These are phyloP conservation scores for Sebastes cheni DNA, from an alignment of 2,797 vertebrate genomes.

Conservation along the genomic window DNA sequence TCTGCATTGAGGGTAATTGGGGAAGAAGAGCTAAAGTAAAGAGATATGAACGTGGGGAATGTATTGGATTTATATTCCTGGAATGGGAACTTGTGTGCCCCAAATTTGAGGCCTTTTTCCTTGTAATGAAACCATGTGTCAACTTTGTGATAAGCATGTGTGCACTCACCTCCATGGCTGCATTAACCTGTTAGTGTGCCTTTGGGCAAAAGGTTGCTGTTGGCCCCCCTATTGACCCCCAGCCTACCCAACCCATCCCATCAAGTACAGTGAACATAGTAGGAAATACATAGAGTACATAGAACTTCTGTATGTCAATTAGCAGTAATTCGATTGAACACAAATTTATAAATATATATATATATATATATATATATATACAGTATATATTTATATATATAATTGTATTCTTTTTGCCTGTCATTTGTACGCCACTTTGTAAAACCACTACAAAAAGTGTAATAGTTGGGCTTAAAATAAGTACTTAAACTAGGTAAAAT, in stretches of 20 bases:
- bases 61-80: neutral
- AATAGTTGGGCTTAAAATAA: too few relatives aligned
- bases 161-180: neutral
- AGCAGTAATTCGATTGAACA: neutral
- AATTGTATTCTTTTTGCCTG: too few relatives aligned
- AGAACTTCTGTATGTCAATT: neutral
- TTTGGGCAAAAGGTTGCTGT: neutral
- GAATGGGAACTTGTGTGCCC: neutral
- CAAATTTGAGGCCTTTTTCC: neutral
- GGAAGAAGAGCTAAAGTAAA: neutral
- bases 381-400: too few relatives aligned
- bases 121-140: neutral
- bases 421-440: too few relatives aligned
- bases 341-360: neutral
- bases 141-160: neutral
- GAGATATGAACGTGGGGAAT: slow-evolving; percentile 1
- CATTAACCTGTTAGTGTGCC: neutral
- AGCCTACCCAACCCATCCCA: neutral
- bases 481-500: too few relatives aligned
- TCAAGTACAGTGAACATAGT: neutral
- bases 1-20: slow-evolving; percentile 15
- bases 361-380: too few relatives aligned
- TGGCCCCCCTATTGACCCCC: neutral
- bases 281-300: neutral
- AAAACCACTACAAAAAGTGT: too few relatives aligned